Evolutionary conservation across 2,888 invertebrate species (phyloP), one percentile per base, ranked within the genome.

Genomic region (Rugalucina vietnamica): DNA sequence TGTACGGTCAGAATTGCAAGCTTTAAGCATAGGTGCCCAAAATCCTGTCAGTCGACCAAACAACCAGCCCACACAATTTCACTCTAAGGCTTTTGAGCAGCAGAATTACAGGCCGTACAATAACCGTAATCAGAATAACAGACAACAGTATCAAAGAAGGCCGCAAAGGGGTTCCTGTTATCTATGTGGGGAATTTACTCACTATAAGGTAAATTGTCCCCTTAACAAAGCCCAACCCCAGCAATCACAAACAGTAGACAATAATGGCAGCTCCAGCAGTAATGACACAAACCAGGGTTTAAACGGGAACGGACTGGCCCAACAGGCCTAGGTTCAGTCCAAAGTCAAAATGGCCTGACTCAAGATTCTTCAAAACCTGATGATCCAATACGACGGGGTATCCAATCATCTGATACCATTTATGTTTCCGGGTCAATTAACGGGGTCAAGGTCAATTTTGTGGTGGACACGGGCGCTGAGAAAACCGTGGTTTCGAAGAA

Each of bases 261-360:
- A 36, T 18, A 0, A 49, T 14, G 50, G 50, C n/a, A 14, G n/a
- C 14, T n/a, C 14, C n/a, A n/a, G 14, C n/a, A 49, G 50, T n/a
- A 49, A 54, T 34, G 39, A 65, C 60, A 60, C 32, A 32, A 18
- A 18, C 34, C 18, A 69, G 70, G 21, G 60, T 73, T 84, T 79
- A 75, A 76, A 84, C 84, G 75, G 75, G 43, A 60, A 24, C 24
- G 79, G 76, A 29, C 77, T 65, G 24, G 65, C 78, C 72, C 79
- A 10, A 75, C 49, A 32, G 81, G 70, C 72, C 81, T 29, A 50
- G 65, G 34, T 24, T 37, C 32, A 57, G 78, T 69, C 79, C 81
- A 37, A 71, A 36, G 36, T 24, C 8, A 34, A 29, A 71, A 84
- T 37, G 74, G 39, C 36, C 71, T 43, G n/a, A 72, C 70, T 34